Evolutionary conservation across 2,888 invertebrate genomes (phyloP).

Genomic region (Ormyrus labotus): DNA sequence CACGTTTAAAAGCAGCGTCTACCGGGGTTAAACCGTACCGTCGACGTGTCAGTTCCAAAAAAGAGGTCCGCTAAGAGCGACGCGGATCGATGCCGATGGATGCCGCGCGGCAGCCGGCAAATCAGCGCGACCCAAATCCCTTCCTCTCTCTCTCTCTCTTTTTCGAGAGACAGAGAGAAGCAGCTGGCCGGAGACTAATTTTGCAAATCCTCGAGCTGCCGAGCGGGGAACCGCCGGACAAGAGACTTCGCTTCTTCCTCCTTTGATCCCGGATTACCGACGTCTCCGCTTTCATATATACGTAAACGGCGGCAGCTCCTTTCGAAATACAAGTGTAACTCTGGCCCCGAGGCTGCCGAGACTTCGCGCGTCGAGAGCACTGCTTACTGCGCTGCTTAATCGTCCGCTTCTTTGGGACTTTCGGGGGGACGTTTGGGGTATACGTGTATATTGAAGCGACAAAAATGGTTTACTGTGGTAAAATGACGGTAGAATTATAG

Average conservation of each 20-base stretch:
- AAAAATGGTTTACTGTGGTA: too few species aligned
- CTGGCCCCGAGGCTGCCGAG: too few species aligned
- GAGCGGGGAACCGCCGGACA: constrained; percentile 11
- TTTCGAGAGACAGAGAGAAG: not conserved
- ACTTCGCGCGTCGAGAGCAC: too few species aligned
- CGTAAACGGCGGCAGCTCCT: not conserved
- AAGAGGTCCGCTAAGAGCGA: not conserved
- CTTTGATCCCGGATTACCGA: constrained; percentile 60
- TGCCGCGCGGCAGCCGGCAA: not conserved
- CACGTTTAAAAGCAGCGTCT: too few species aligned
- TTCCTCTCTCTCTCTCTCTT: not conserved
- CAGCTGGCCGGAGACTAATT: constrained; percentile 29
- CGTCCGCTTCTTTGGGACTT: too few species aligned
- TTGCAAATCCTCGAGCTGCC: constrained; percentile 38
- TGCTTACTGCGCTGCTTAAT: too few species aligned
- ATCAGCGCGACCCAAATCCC: constrained; percentile 17
- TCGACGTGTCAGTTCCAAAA: not conserved
- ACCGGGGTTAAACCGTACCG: too few species aligned
- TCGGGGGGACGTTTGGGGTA: too few species aligned
- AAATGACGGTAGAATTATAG: too few species aligned
- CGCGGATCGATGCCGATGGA: not conserved
- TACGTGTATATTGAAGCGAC: too few species aligned
- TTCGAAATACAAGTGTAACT: not conserved
- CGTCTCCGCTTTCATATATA: constrained; percentile 32
- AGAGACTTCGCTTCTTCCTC: constrained; percentile 54